Conservation (phyloP, 1,140 invertebrate genomes). For the Aphaenogaster ashmeadi region DNA sequence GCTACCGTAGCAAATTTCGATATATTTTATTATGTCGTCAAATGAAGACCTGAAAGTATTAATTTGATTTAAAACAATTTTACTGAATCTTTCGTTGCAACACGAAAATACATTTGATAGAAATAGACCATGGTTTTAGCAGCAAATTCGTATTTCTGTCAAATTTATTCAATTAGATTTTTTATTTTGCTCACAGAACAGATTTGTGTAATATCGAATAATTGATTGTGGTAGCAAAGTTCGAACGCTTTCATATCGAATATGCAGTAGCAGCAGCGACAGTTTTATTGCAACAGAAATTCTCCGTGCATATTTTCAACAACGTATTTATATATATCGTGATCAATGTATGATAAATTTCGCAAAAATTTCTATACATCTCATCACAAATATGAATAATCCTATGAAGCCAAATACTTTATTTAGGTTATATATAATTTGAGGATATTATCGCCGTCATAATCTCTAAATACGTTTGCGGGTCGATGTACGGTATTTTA, state of each 20-base stretch:
- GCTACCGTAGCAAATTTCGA: background rate
- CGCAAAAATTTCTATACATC: constrained; percentile 33
- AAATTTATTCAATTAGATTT: constrained; percentile 15
- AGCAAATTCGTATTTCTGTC: constrained; percentile 6
- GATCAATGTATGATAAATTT: constrained; percentile 17
- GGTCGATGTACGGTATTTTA: constrained; percentile 36
- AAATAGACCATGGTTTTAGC: background rate
- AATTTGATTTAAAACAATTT: background rate
- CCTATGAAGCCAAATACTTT: constrained; percentile 25
- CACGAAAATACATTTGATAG: background rate
- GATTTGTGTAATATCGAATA: constrained; percentile 33
- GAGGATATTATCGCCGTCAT: constrained; percentile 30
- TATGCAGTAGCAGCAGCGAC: background rate
- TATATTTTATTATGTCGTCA: background rate
- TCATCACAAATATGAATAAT: constrained; percentile 15
- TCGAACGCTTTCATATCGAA: constrained; percentile 7
- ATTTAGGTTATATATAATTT: constrained; percentile 38
- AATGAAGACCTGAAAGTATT: background rate
- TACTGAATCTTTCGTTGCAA: background rate
- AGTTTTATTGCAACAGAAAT: constrained; percentile 3
- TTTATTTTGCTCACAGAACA: background rate
- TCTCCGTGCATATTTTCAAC: background rate
- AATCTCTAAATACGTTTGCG: constrained; percentile 44
- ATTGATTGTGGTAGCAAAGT: constrained; percentile 18
- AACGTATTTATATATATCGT: constrained; percentile 15